A percentile compares a stretch with the other conserved stretches of the same genome.
Evolutionary conservation across 2,888 invertebrate species (phyloP).

Genomic region (Myathropa florea): DNA sequence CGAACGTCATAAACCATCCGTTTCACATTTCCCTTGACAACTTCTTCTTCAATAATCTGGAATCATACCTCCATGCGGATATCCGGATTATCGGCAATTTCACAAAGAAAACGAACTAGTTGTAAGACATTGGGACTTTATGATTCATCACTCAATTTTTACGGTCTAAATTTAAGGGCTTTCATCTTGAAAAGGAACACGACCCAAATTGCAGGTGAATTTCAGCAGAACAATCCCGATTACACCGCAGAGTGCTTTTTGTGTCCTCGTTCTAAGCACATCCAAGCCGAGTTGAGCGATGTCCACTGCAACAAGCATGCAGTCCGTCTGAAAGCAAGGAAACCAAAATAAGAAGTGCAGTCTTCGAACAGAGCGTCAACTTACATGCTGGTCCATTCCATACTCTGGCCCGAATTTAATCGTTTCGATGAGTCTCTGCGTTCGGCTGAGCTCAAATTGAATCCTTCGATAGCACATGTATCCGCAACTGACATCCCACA

Average conservation of each 20-base stretch:
- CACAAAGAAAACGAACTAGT: too few species aligned
- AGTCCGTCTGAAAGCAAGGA: not conserved
- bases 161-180: too few species aligned
- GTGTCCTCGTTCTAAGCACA: not conserved
- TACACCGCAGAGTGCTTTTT: not conserved
- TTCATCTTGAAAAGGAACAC: too few species aligned
- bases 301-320: not conserved
- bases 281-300: not conserved
- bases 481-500: not conserved
- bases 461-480: not conserved
- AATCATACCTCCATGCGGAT: too few species aligned
- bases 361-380: not conserved
- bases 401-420: not conserved
- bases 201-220: not conserved
- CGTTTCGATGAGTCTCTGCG: not conserved
- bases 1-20: too few species aligned
- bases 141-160: too few species aligned
- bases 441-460: not conserved
- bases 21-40: too few species aligned
- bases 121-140: too few species aligned
- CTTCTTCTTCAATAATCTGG: too few species aligned
- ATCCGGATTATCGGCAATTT: too few species aligned
- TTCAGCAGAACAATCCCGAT: not conserved
- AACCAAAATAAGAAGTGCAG: not conserved
- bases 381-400: not conserved